Conservation (phyloP, 2,888 invertebrate genomes). For the Drosophila nigricruria region DNA sequence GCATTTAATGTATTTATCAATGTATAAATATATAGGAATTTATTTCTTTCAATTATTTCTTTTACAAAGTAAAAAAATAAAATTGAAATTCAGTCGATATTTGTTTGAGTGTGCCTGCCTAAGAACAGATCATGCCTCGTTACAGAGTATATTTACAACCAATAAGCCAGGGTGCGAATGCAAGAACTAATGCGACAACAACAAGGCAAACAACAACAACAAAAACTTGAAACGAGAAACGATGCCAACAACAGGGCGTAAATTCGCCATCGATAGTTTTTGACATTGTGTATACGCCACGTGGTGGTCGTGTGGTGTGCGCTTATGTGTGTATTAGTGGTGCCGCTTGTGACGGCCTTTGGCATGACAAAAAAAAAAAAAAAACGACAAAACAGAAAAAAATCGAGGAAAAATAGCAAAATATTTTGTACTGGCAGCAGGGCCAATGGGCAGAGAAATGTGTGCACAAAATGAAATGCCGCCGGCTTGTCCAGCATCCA, state of each 20-base stretch:
- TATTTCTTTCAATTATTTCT: no score
- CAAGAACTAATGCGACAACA: slow-evolving; percentile 57
- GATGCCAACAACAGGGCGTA: slow-evolving; percentile 55
- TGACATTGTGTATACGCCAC: slow-evolving; percentile 71
- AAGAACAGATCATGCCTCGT: no score
- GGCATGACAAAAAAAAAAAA: slow-evolving; percentile 6
- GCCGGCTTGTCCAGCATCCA: slow-evolving; percentile 52
- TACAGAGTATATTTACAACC: slow-evolving; percentile 40
- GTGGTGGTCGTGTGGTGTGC: slow-evolving; percentile 15
- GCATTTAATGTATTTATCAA: no score
- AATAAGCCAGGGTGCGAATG: slow-evolving; percentile 56
- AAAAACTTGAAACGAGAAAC: neutral
- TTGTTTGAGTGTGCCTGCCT: neutral
- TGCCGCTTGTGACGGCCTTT: slow-evolving; percentile 30
- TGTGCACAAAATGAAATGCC: slow-evolving; percentile 60
- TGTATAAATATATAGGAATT: no score
- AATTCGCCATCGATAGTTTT: slow-evolving; percentile 75
- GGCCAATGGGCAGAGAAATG: slow-evolving; percentile 48
- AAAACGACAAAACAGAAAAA: neutral
- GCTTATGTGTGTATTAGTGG: slow-evolving; percentile 32
- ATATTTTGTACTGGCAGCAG: slow-evolving; percentile 42
- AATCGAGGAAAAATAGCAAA: slow-evolving; percentile 24
- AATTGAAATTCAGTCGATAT: neutral
- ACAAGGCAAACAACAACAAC: slow-evolving; percentile 11
- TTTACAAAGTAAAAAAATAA: no score